Percentiles rank a stretch among this genome's conserved stretches.
These are phyloP conservation scores for Polypterus senegalus DNA, from an alignment of 2,113 vertebrate species.

Conservation along the genomic window DNA sequence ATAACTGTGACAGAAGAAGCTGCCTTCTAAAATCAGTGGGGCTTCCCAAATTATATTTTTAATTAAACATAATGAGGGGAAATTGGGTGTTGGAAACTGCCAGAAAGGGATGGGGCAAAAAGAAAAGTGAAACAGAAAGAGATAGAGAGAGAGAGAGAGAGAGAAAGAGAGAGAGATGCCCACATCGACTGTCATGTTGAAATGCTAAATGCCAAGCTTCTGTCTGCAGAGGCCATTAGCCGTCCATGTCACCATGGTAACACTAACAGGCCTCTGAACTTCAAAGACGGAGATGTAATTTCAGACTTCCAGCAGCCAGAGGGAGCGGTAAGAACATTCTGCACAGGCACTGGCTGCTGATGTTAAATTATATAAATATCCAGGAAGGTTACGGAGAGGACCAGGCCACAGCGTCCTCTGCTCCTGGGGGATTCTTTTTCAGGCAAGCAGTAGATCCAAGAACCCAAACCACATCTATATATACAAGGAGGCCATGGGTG, in stretches of 20 bases:
- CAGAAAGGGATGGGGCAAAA: slow-evolving; percentile 13
- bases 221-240: slow-evolving; percentile 59
- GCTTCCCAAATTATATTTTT: too few relatives aligned
- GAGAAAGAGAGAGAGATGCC: slow-evolving; percentile 23
- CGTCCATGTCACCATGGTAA: slow-evolving; percentile 75
- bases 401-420: slow-evolving; percentile 21
- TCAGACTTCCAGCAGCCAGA: slow-evolving; percentile 88
- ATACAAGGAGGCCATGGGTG: neutral
- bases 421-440: slow-evolving; percentile 18
- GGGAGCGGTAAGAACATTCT: slow-evolving; percentile 71
- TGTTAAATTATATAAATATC: slow-evolving; percentile 71
- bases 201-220: slow-evolving; percentile 49
- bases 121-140: slow-evolving; percentile 30
- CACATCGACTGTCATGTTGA: slow-evolving; percentile 21
- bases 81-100: too few relatives aligned
- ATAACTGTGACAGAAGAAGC: too few relatives aligned
- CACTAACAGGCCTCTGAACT: slow-evolving; percentile 69
- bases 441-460: slow-evolving; percentile 3
- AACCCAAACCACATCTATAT: neutral
- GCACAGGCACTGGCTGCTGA: slow-evolving; percentile 48
- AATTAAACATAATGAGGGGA: too few relatives aligned
- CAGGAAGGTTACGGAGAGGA: slow-evolving; percentile 48
- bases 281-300: slow-evolving; percentile 94
- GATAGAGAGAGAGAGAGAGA: slow-evolving; percentile 13
- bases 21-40: too few relatives aligned